Evolutionary conservation across 2,113 vertebrate genomes (phyloP).

Genomic region (Misgurnus anguillicaudatus): DNA sequence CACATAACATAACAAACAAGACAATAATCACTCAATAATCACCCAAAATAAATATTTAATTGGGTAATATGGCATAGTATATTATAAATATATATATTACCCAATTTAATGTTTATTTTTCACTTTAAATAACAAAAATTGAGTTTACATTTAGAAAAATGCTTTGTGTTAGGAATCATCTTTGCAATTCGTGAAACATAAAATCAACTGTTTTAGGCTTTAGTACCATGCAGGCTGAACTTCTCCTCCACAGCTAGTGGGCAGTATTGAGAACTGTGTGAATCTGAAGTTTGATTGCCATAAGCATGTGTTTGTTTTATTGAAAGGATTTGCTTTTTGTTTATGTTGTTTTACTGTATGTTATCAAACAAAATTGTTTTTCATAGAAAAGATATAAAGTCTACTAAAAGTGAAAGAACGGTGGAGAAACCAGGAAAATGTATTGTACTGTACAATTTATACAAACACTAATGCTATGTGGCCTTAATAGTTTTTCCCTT

Average conservation of each 20-base stretch:
- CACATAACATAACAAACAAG: no score
- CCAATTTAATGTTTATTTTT: no score
- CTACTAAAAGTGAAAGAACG: not conserved
- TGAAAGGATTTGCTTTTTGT: not conserved
- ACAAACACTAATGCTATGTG: not conserved
- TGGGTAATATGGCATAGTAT: no score
- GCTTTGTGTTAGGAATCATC: not conserved
- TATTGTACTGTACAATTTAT: not conserved
- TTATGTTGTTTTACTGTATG: no score
- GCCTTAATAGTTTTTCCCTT: not conserved
- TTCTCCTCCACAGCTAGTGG: slow-evolving; percentile 63
- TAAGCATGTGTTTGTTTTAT: not conserved
- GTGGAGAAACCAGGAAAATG: not conserved
- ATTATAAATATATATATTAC: no score
- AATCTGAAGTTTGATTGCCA: not conserved
- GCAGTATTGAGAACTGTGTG: slow-evolving; percentile 60
- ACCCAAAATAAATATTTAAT: no score
- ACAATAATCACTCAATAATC: no score
- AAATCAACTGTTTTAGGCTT: slow-evolving; percentile 59
- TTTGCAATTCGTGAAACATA: slow-evolving; percentile 55
- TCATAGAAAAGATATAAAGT: no score
- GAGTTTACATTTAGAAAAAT: no score
- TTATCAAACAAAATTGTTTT: no score
- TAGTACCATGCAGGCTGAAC: not conserved
- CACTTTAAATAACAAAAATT: no score